These are phyloP conservation scores for Neuroscelio doddi DNA, from an alignment of 2,888 invertebrate species.

Conservation along the genomic window DNA sequence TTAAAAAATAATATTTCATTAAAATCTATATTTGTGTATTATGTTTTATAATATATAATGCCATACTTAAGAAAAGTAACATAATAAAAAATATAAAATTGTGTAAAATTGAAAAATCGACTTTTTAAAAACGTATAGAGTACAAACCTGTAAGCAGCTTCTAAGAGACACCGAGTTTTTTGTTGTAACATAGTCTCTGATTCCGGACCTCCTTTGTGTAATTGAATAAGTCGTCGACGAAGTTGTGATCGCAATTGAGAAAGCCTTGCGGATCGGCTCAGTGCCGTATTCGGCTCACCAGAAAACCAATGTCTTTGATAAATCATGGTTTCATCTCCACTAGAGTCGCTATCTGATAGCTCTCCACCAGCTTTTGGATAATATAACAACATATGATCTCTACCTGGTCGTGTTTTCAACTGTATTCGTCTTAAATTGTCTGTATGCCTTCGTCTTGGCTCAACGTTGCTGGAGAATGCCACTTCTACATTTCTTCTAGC, in stretches of 20 bases:
- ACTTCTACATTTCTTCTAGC: constrained; percentile 50
- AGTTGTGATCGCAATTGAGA: constrained; percentile 70
- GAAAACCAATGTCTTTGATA: constrained; percentile 72
- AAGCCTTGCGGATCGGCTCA: constrained; percentile 64
- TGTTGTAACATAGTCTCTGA: constrained; percentile 59
- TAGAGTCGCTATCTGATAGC: constrained; percentile 72
- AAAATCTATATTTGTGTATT: too few relatives aligned
- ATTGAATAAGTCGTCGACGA: constrained; percentile 73
- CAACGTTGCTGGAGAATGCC: constrained; percentile 49
- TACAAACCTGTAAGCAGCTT: constrained; percentile 46
- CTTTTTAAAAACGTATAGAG: too few relatives aligned
- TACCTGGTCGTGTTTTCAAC: constrained; percentile 54
- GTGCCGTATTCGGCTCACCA: constrained; percentile 58
- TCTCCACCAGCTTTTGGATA: constrained; percentile 71
- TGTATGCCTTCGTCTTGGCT: constrained; percentile 52
- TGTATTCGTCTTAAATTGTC: constrained; percentile 56
- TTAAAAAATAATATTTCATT: too few relatives aligned
- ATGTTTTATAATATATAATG: too few relatives aligned
- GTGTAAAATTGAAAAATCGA: background rate
- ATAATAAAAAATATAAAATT: background rate
- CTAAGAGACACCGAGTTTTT: constrained; percentile 59
- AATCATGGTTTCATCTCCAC: constrained; percentile 68
- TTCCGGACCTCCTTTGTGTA: constrained; percentile 64
- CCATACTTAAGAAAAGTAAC: background rate
- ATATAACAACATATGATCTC: constrained; percentile 68